phyloP scores from a whole-genome alignment of 2,888 invertebrate species.

The Drosophila algonquin region DNA sequence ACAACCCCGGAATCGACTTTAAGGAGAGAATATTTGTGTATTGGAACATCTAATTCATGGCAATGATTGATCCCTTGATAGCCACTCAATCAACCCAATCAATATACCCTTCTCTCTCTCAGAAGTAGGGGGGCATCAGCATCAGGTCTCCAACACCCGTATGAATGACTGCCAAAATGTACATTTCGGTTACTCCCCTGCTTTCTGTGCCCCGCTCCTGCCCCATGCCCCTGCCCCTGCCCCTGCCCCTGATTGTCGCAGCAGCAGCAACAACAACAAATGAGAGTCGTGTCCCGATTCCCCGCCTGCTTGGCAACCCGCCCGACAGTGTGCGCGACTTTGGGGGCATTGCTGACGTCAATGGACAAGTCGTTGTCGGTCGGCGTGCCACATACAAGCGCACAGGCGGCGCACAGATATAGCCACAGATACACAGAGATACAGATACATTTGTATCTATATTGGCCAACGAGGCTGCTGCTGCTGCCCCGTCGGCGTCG shows the following conservation, averaged over 20 bases:
- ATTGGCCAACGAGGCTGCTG: slow-evolving; percentile 42
- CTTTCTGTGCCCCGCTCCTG: neutral
- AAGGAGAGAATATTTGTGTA: no score
- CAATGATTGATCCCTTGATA: neutral
- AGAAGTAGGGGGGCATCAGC: slow-evolving; percentile 38
- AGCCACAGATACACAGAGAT: slow-evolving; percentile 6
- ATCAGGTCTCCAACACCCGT: slow-evolving; percentile 55
- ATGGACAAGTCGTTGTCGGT: slow-evolving; percentile 80
- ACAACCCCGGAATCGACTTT: neutral
- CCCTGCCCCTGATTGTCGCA: slow-evolving; percentile 7
- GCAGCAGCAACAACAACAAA: slow-evolving; percentile 20
- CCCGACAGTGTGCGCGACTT: slow-evolving; percentile 71
- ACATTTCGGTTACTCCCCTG: slow-evolving; percentile 29
- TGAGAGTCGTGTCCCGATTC: slow-evolving; percentile 22
- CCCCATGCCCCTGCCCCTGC: neutral
- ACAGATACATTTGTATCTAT: slow-evolving; percentile 17
- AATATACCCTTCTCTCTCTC: slow-evolving; percentile 8
- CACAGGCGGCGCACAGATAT: slow-evolving; percentile 27
- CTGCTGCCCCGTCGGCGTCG: slow-evolving; percentile 64
- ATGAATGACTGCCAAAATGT: slow-evolving; percentile 78
- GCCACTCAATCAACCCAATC: slow-evolving; percentile 28
- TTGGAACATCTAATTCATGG: no score
- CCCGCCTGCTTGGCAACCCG: slow-evolving; percentile 71
- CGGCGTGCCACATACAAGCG: slow-evolving; percentile 73
- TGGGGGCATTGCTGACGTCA: slow-evolving; percentile 84